These are phyloP conservation scores for Isaurus tuberculatus DNA, from an alignment of 92 coral and sea anemone species.

Conservation along the genomic window DNA sequence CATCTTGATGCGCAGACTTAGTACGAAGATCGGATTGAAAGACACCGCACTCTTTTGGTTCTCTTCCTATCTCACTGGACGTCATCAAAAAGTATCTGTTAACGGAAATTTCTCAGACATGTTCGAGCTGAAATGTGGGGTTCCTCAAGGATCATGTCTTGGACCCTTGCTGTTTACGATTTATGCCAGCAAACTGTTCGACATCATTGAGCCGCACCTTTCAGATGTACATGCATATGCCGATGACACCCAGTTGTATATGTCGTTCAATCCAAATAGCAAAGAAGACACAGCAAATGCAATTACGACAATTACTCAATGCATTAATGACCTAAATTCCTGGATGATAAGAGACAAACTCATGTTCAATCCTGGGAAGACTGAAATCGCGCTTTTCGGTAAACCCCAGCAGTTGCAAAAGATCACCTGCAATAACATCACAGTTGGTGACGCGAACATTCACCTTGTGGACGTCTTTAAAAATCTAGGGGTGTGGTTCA, in stretches of 20 bases:
- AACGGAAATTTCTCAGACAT: slow-evolving; percentile 37
- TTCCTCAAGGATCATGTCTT: slow-evolving; percentile 32
- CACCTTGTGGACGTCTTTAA: background rate
- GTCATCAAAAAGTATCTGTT: slow-evolving; percentile 24
- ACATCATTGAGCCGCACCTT: slow-evolving; percentile 33
- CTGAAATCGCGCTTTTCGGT: background rate
- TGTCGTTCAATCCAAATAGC: background rate
- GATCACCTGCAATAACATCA: background rate
- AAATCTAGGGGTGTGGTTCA: slow-evolving; percentile 5
- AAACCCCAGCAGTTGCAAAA: background rate
- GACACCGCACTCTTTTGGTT: slow-evolving; percentile 39
- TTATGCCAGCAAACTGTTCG: slow-evolving; percentile 15
- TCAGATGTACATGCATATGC: slow-evolving; percentile 24
- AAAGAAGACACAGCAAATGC: background rate
- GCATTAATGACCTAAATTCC: background rate
- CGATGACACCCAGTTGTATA: no score
- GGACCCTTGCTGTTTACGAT: slow-evolving; percentile 25
- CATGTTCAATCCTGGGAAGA: background rate
- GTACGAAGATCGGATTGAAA: slow-evolving; percentile 38
- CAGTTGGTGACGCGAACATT: background rate
- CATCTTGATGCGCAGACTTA: slow-evolving; percentile 16
- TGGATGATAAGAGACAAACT: slow-evolving; percentile 1
- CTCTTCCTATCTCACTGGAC: slow-evolving; percentile 32
- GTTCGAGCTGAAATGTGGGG: slow-evolving; percentile 40
- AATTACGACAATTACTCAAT: background rate